A percentile compares a stretch with the other conserved stretches of the same genome.
phyloP scores from a whole-genome alignment of 2,797 vertebrate genomes.

The Poecile montanus region DNA sequence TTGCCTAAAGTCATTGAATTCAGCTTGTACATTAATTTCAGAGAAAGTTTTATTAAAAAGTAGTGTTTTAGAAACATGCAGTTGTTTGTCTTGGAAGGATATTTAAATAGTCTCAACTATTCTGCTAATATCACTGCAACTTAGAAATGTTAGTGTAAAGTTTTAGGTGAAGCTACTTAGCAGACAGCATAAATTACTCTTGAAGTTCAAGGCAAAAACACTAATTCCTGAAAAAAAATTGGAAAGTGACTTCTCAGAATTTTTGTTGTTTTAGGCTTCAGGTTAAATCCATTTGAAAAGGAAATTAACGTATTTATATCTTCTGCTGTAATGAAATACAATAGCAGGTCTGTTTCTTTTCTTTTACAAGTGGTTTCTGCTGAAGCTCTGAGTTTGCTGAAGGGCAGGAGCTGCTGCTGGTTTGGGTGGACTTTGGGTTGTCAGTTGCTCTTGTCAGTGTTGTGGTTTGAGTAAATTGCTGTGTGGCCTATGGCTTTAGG shows the following conservation, averaged over 20 bases:
- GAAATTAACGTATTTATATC: not conserved
- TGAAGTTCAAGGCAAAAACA: not conserved
- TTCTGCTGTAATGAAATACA: not conserved
- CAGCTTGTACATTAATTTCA: not conserved
- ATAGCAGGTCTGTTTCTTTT: not conserved
- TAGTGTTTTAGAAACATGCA: not conserved
- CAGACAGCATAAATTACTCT: not conserved
- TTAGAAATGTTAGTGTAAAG: not conserved
- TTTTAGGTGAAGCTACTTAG: not conserved
- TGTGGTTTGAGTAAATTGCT: not conserved
- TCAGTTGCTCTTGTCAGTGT: rapidly evolving
- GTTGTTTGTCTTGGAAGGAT: not conserved
- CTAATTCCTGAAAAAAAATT: not conserved
- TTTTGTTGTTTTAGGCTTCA: not conserved
- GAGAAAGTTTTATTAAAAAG: not conserved
- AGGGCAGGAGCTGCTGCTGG: not conserved
- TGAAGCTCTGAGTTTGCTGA: not conserved
- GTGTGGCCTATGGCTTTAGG: not conserved
- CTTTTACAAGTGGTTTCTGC: not conserved
- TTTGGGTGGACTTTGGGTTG: not conserved
- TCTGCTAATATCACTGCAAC: not conserved
- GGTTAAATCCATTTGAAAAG: not conserved
- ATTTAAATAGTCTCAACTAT: not conserved
- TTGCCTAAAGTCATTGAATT: not conserved
- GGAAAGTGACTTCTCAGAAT: not conserved